Base-by-base conservation (phyloP, 2,888 invertebrate species). In the Rhorus exstirpatorius region DNA sequence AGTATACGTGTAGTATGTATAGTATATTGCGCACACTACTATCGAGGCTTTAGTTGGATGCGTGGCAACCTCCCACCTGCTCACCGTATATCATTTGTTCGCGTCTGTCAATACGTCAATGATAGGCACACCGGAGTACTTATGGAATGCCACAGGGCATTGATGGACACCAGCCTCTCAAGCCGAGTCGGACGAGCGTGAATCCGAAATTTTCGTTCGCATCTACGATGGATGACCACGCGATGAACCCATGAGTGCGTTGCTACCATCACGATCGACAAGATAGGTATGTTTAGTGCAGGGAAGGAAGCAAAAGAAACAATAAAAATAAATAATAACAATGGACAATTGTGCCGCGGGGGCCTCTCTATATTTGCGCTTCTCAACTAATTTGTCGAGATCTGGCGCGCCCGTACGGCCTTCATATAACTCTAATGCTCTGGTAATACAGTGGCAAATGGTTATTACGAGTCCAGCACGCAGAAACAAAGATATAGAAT, bases 101-200 rank as follows among this genome's bases (percentile, higher is more conserved):
- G 90, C 87, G 91, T 92, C 91, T 86, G 91, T 91, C 91, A 89
- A 90, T 91, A 87, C 89, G 88, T 89, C 89, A 77, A 78, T 79
- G 85, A 86, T 86, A 31, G 3, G 83, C 58, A 67, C 81, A 68
- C 65, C 26, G 17, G 67, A 49, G 61, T 78, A 61, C 72, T 72
- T 80, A 53, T 38, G 26, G 46, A 79, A 70, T 79, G 70, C 81
- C 41, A 38, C 31, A 31, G 31, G 31, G 31, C n/a, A n/a, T n/a
- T n/a, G n/a, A n/a, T n/a, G n/a, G n/a, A n/a, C n/a, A n/a, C n/a
- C n/a, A n/a, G n/a, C n/a, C n/a, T n/a, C n/a, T n/a, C n/a, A n/a
- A n/a, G n/a, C n/a, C n/a, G n/a, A n/a, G n/a, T n/a, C n/a, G n/a
- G n/a, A n/a, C n/a, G n/a, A n/a, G n/a, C n/a, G n/a, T n/a, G n/a